phyloP scores from a whole-genome alignment of 1,140 invertebrate species.

The Panagrolaimus sp. region DNA sequence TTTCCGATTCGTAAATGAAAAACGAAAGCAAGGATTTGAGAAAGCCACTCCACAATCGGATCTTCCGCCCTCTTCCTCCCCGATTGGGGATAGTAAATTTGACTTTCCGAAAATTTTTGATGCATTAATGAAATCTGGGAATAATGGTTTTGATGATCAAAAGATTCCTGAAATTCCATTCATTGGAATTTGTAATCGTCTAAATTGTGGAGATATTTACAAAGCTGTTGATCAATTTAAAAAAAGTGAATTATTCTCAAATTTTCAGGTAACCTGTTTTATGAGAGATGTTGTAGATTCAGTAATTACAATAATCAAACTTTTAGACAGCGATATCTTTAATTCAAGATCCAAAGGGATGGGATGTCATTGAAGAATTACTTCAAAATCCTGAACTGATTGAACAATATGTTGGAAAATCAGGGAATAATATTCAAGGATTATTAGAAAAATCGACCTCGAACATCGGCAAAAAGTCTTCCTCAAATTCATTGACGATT shows the following conservation, averaged over 20 bases:
- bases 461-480: neutral
- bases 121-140: conserved; percentile 44
- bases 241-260: conserved; percentile 55
- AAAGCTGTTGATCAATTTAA: conserved; percentile 57
- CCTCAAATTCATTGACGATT: neutral
- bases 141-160: conserved; percentile 54
- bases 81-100: conserved; percentile 12
- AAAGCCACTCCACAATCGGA: conserved; percentile 15
- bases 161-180: conserved; percentile 54
- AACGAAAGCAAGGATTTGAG: conserved; percentile 39
- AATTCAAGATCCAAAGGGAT: conserved; percentile 56
- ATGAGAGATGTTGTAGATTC: conserved; percentile 10
- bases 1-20: conserved; percentile 54
- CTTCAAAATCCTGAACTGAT: conserved; percentile 56
- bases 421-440: neutral
- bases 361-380: conserved; percentile 56
- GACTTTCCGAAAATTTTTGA: conserved; percentile 55
- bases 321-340: conserved; percentile 53
- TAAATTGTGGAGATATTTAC: conserved; percentile 58
- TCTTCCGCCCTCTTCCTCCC: conserved; percentile 16
- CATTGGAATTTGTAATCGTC: conserved; percentile 55
- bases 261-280: conserved; percentile 48
- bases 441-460: too few species aligned
- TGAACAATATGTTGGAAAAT: conserved; percentile 47
- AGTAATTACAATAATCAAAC: too few species aligned